These are phyloP conservation scores for Platycheirus albimanus DNA, from an alignment of 2,888 invertebrate genomes.

Conservation along the genomic window DNA sequence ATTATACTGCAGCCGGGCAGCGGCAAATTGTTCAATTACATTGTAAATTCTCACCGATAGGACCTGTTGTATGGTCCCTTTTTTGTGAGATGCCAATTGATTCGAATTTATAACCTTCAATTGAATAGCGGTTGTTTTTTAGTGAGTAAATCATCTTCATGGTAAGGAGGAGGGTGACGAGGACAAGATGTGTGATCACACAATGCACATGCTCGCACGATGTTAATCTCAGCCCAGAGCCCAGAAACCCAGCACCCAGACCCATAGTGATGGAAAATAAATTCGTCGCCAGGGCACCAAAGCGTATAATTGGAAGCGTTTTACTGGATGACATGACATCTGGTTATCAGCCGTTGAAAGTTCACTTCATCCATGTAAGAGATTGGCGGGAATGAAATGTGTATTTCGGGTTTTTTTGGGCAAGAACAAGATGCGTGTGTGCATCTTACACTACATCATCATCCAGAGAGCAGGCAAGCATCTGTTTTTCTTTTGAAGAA, in stretches of 20 bases:
- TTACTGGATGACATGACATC: conserved; percentile 67
- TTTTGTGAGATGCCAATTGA: conserved; percentile 29
- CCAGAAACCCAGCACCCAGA: no score
- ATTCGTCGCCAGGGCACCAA: conserved; percentile 53
- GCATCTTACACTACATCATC: no score
- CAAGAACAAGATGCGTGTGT: neutral
- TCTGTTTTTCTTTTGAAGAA: conserved; percentile 43
- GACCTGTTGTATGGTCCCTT: neutral
- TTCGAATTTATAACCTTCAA: conserved; percentile 47
- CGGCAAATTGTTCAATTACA: conserved; percentile 58
- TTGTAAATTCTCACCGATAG: conserved; percentile 41
- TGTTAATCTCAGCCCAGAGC: conserved; percentile 35
- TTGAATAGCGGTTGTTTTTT: conserved; percentile 47
- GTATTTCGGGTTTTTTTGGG: conserved; percentile 2
- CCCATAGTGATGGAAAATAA: conserved; percentile 25
- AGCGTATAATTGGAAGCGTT: conserved; percentile 67
- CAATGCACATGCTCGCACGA: conserved; percentile 55
- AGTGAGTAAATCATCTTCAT: conserved; percentile 49
- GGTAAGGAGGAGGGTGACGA: neutral
- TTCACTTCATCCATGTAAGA: conserved; percentile 36
- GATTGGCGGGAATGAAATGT: neutral
- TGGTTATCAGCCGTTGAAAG: conserved; percentile 70
- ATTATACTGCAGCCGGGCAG: conserved; percentile 35
- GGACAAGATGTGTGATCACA: conserved; percentile 13
- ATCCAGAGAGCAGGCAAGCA: neutral